Evolutionary conservation across 2,113 vertebrate genomes (phyloP).

Genomic region (Trinectes maculatus): DNA sequence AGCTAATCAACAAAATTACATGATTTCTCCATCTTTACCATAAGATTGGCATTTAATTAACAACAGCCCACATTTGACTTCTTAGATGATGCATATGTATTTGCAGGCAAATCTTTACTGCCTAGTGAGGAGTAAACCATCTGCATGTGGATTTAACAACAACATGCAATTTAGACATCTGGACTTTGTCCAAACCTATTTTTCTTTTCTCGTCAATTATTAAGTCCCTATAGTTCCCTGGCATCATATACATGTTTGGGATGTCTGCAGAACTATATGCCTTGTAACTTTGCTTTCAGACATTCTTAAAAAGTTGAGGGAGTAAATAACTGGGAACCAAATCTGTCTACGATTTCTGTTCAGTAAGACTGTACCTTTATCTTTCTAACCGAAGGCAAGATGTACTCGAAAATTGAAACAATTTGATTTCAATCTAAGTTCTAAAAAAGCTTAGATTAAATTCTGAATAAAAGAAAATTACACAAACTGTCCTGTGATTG

Average conservation of each 20-base stretch:
- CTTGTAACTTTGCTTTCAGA: conserved; percentile 2
- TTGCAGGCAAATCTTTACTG: too few species aligned
- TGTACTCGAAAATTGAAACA: not conserved
- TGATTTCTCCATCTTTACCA: too few species aligned
- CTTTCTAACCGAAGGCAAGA: not conserved
- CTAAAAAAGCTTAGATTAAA: not conserved
- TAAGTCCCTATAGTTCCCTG: not conserved
- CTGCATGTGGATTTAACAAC: not conserved
- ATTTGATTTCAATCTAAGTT: not conserved
- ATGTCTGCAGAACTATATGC: not conserved
- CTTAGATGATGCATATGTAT: too few species aligned
- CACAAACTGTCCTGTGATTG: not conserved
- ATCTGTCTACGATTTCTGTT: not conserved
- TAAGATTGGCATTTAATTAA: too few species aligned
- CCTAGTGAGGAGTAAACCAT: not conserved
- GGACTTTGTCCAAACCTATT: too few species aligned
- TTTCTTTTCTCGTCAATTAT: not conserved
- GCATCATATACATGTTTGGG: too few species aligned
- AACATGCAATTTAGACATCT: too few species aligned
- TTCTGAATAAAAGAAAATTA: conserved; percentile 19
- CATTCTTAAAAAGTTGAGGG: not conserved
- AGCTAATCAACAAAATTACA: too few species aligned
- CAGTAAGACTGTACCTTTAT: not conserved
- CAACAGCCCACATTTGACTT: not conserved
- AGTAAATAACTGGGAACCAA: not conserved